These are phyloP conservation scores for Baccha elongata DNA, from an alignment of 2,888 invertebrate species.

Conservation along the genomic window DNA sequence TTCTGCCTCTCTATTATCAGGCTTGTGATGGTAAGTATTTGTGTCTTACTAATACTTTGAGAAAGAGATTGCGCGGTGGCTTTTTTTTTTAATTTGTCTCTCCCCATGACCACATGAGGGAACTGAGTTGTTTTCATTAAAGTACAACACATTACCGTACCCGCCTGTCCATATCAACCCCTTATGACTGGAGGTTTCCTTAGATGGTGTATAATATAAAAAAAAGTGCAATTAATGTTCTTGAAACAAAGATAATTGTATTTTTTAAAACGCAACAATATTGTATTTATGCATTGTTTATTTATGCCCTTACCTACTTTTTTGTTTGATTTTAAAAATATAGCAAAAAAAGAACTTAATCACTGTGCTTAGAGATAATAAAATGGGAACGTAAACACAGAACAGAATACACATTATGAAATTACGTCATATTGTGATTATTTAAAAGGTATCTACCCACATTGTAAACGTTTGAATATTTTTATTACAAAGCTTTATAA, in stretches of 20 bases:
- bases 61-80: conserved; percentile 44
- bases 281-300: not conserved
- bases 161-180: conserved; percentile 5
- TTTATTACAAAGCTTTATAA: not conserved
- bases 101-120: conserved; percentile 4
- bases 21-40: not conserved
- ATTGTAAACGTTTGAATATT: conserved; percentile 3
- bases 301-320: not conserved
- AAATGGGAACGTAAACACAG: conserved; percentile 52
- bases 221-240: conserved; percentile 1
- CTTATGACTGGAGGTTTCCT: not conserved
- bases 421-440: conserved; percentile 58
- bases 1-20: not conserved
- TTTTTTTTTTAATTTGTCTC: conserved; percentile 46
- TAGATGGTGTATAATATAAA: not conserved
- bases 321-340: not conserved
- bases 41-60: conserved; percentile 30
- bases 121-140: conserved; percentile 29
- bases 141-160: conserved; percentile 9
- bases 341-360: conserved; percentile 11
- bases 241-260: not conserved
- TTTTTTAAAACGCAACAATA: conserved; percentile 1
- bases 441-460: not conserved
- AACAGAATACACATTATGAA: conserved; percentile 22
- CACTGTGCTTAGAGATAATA: conserved; percentile 19